Percentiles rank a stretch among this genome's conserved stretches.
phyloP scores from a whole-genome alignment of 2,797 vertebrate species.

The Sebastes vulpes region DNA sequence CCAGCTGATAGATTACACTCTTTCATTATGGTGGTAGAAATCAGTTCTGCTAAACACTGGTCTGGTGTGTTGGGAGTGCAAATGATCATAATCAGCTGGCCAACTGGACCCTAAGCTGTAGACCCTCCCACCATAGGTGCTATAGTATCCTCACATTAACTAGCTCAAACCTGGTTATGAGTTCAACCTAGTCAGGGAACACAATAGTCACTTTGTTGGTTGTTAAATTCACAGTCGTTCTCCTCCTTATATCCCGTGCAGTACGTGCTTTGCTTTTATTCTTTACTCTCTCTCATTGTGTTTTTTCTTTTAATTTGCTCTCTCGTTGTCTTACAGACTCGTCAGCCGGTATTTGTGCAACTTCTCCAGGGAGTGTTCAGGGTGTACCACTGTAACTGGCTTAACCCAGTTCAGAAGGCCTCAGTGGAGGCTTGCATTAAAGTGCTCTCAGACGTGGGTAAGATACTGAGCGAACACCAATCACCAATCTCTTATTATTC shows the following conservation, averaged over 20 bases:
- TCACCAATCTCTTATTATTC: not conserved
- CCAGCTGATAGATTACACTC: conserved; percentile 62
- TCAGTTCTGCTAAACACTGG: conserved; percentile 14
- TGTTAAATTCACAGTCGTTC: not conserved
- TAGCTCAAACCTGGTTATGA: not conserved
- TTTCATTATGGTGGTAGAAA: conserved; percentile 63
- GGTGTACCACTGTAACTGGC: conserved; percentile 98
- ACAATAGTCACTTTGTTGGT: not conserved
- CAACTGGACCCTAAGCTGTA: conserved; percentile 27
- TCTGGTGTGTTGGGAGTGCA: conserved; percentile 30
- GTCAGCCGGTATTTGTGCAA: conserved; percentile 97
- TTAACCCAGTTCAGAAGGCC: conserved; percentile 94
- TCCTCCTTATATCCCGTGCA: not conserved
- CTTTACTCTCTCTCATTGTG: not conserved
- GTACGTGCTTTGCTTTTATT: not conserved
- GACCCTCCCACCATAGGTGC: conserved; percentile 12
- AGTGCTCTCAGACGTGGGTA: conserved; percentile 97
- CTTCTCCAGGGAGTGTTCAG: conserved; percentile 97
- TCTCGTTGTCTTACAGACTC: conserved; percentile 77
- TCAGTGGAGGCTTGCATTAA: conserved; percentile 98
- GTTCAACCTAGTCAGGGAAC: not conserved
- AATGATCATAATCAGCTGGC: conserved; percentile 21
- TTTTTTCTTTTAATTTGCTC: not conserved
- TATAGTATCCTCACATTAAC: conserved; percentile 17
- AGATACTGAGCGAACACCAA: conserved; percentile 31